Base-by-base conservation (phyloP, 1,140 invertebrate species). In the Lepidostoma basale region DNA sequence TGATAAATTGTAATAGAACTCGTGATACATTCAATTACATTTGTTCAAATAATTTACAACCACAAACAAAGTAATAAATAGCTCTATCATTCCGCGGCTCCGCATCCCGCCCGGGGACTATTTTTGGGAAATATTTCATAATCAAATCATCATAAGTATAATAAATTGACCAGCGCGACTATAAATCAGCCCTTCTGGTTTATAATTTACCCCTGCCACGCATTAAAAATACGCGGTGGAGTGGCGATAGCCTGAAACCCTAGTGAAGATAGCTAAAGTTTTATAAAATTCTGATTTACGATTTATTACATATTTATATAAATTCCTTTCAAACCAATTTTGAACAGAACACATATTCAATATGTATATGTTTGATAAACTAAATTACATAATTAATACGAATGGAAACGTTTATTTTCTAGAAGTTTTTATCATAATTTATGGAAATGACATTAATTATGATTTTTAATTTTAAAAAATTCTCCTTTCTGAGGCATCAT, bases 131-230 rank as follows among this genome's bases (percentile, higher is more conserved):
- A 67, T 56, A 62, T 52, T 68, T 68, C 58, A 62, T 69, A 69
- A 69, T 69, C 67, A 69, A 69, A 69, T 69, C 59, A 62, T 63
- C 67, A 56, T 69, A 63, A 69, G 60, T 26, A 64, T 64, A 70
- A 70, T 59, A 59, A 70, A 70, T 70, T 60, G 28, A 45, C 22
- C 16, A 4, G n/a, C 9, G 8, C 40, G 14, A 23, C 33, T 20
- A 70, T 70, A 65, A 70, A 70, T 70, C 68, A 70, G 36, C 58
- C 44, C 44, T 52, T 52, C 16, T 59, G 52, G 36, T 69, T 64
- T 47, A 69, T 69, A 69, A 64, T 69, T 64, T 42, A 54, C 40
- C 42, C 52, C 62, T 26, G 26, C 45, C 30, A 26, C 58, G 12
- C 60, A 69, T 69, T 64, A 69, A 69, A 66, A 68, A 68, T 68